Evolutionary conservation across 1,140 invertebrate species (phyloP).

Genomic region (Metopolophium dirhodum): DNA sequence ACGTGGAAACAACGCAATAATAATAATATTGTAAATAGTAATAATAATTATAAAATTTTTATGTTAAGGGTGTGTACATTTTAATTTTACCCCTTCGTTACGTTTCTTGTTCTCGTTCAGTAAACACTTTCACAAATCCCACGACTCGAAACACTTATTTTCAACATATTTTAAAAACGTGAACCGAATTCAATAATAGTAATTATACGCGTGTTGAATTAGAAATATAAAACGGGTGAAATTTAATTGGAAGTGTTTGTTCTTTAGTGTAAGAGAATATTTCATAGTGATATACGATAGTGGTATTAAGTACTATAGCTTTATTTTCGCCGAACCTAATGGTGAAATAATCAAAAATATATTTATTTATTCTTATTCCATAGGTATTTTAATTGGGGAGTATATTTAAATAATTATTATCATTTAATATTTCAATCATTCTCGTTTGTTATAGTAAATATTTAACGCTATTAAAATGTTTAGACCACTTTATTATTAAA

Average conservation of each 20-base stretch:
- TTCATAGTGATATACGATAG: neutral
- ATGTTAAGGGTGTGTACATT: neutral
- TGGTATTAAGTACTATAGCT: neutral
- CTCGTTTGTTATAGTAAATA: neutral
- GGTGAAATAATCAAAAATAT: neutral
- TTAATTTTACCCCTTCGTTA: neutral
- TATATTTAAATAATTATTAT: slow-evolving; percentile 8
- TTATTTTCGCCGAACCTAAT: too few relatives aligned
- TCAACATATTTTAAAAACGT: neutral
- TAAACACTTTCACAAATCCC: neutral
- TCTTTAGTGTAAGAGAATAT: neutral
- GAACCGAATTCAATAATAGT: neutral
- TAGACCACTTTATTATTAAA: too few relatives aligned
- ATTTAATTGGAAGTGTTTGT: neutral
- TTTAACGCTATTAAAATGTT: too few relatives aligned
- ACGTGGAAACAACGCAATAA: neutral
- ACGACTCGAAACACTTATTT: neutral
- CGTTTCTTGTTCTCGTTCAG: neutral
- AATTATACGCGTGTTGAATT: neutral
- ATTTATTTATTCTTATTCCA: neutral
- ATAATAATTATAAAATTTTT: neutral
- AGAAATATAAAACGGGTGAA: neutral
- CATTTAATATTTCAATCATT: neutral
- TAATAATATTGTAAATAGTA: neutral
- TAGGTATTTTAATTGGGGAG: neutral